Evolutionary conservation across 2,113 vertebrate genomes (phyloP), one percentile per base, ranked within the genome.

Genomic region (Cyanoramphus novaezelandiae): DNA sequence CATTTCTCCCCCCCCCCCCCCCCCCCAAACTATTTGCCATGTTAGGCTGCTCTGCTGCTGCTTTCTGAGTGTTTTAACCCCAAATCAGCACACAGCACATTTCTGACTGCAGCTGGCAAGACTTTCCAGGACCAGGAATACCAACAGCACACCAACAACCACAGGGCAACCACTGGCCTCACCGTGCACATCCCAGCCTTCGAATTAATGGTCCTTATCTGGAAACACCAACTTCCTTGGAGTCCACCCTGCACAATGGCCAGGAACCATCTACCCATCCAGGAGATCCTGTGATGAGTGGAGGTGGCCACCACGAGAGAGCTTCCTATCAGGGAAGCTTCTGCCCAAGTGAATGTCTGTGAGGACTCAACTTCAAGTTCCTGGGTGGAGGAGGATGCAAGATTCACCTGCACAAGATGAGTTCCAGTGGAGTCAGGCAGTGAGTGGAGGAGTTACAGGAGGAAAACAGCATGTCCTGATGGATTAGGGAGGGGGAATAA

Each of bases 111-210:
- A 57, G 55, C 44, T n/a, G 39, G 17, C 4, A 14, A 44, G 50
- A 49, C 50, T 39, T 53, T 17, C 69, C 43, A n/a, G 41, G 23
- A 19, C 31, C 13, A 12, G 64, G 46, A 77, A 62, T 10, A 52
- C 28, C 29, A 70, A n/a, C 53, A 64, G 44, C 1, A 0, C 47
- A 41, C 15, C 17, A 47, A 17, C 3, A 11, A 39, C 20, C 0
- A 0, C 20, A n/a, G 46, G 23, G 28, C 65, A 82, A 31, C 29
- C n/a, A 2, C 35, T 12, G 28, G 18, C 15, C 50, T 60, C 1
- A 0, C 50, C 3, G 11, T 4, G 5, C 19, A n/a, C 5, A 2
- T 29, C 57, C 17, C 19, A 76, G 19, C 16, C 13, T 43, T 35
- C 37, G 46, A 55, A 50, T 55, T n/a, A 77, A 49, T 4, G 4